These are phyloP conservation scores for Cryptomyrus ogoouensis DNA, from an alignment of 2,113 vertebrate species.

Conservation along the genomic window DNA sequence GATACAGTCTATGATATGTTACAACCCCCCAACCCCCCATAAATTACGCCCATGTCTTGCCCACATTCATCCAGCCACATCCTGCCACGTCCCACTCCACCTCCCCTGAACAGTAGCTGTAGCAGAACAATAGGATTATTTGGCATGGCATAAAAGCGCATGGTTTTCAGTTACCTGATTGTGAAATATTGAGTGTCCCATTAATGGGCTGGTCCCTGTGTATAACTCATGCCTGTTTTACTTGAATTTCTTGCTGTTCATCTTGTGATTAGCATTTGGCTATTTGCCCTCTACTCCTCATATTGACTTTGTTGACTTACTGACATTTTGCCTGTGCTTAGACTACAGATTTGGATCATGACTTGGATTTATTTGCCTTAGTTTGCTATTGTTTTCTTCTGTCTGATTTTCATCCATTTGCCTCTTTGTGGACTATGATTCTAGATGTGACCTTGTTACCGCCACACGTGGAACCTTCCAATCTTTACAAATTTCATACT, in stretches of 20 bases:
- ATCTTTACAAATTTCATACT: neutral
- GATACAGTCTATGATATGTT: neutral
- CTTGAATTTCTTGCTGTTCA: neutral
- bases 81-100: neutral
- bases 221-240: neutral
- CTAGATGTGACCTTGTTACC: neutral
- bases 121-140: neutral
- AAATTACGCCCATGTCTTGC: neutral
- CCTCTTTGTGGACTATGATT: neutral
- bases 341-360: neutral
- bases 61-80: neutral
- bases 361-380: neutral
- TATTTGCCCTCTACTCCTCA: neutral
- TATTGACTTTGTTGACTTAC: neutral
- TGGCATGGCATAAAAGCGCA: neutral
- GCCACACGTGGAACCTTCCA: neutral
- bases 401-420: neutral
- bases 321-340: neutral
- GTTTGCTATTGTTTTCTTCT: neutral
- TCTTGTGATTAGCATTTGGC: neutral
- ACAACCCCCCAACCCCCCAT: no score
- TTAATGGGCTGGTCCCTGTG: neutral
- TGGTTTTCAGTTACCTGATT: neutral
- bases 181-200: neutral
- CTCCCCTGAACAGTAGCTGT: neutral